phyloP scores from a whole-genome alignment of 2,113 vertebrate genomes.

The Atherinomorus stipes region DNA sequence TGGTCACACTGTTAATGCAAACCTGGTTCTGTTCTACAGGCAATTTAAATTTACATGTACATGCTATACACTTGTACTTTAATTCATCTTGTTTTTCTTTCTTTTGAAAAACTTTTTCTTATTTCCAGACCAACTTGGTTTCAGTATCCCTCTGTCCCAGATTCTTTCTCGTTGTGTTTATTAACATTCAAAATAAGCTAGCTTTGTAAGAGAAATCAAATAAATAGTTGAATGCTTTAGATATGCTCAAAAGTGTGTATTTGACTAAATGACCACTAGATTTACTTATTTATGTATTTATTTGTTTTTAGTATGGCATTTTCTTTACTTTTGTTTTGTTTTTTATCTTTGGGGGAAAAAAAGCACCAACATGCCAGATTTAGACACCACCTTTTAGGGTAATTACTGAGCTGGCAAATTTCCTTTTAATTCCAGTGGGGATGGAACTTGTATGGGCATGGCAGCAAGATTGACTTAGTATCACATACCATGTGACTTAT shows the following conservation, averaged over 20 bases:
- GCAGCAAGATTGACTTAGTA: conserved; percentile 12
- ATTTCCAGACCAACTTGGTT: neutral
- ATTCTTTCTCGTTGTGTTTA: neutral
- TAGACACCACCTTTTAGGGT: neutral
- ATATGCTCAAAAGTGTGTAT: neutral
- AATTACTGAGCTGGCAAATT: neutral
- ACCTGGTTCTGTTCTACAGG: neutral
- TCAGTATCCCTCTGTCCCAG: neutral
- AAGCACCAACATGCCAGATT: neutral
- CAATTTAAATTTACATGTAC: neutral
- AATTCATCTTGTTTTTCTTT: neutral
- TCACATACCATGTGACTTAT: neutral
- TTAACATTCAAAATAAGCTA: neutral
- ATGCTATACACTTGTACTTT: neutral
- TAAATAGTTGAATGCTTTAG: neutral
- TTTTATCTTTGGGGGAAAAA: neutral
- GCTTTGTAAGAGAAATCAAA: neutral
- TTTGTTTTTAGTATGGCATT: neutral
- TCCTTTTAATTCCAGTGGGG: conserved; percentile 46
- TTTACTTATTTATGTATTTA: neutral
- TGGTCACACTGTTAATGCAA: neutral
- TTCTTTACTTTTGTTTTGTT: neutral
- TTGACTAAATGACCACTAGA: neutral
- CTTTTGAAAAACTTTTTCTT: neutral
- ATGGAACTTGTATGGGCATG: conserved; percentile 46